Conservation (phyloP, 2,113 vertebrate genomes). For the Pontoporia blainvillei region DNA sequence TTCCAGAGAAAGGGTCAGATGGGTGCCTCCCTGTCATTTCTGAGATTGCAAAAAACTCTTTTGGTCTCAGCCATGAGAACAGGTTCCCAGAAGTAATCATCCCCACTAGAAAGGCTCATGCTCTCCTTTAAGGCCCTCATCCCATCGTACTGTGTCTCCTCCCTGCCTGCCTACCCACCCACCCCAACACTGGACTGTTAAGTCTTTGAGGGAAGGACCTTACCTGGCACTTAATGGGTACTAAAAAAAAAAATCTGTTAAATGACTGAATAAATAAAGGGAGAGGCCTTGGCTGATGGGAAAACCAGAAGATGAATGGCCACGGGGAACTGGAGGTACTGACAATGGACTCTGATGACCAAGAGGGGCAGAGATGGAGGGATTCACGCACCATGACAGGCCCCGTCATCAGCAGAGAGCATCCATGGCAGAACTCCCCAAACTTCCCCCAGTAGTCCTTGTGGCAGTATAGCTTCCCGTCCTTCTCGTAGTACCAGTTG, state of each 20-base stretch:
- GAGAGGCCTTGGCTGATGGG: not conserved
- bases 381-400: conserved; percentile 90
- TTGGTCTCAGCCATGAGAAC: not conserved
- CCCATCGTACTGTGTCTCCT: not conserved
- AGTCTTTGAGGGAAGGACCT: not conserved
- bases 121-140: not conserved
- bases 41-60: not conserved
- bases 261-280: not conserved
- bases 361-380: not conserved
- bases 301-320: not conserved
- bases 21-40: not conserved
- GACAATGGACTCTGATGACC: not conserved
- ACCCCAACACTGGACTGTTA: not conserved
- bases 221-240: not conserved
- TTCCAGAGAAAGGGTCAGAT: not conserved
- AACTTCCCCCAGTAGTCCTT: conserved; percentile 96
- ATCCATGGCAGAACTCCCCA: conserved; percentile 94
- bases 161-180: not conserved
- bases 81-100: not conserved
- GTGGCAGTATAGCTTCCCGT: conserved; percentile 93
- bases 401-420: conserved; percentile 96
- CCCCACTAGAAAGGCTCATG: not conserved
- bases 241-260: not conserved
- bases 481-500: conserved; percentile 96
- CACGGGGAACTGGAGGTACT: accelerated